phyloP scores from a whole-genome alignment of 2,113 vertebrate genomes.

The Ursus arctos region DNA sequence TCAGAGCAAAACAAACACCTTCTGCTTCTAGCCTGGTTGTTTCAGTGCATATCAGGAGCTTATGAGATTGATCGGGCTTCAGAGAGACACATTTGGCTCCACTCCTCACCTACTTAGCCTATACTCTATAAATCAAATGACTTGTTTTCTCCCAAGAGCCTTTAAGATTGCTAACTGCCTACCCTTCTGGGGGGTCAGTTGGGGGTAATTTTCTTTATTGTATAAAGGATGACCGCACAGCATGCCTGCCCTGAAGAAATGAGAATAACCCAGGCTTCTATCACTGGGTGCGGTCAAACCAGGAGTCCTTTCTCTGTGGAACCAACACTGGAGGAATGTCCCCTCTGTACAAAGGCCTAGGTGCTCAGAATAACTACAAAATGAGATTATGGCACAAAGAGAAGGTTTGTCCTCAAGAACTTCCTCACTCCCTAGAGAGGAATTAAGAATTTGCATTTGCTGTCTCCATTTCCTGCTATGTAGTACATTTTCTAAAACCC shows the following conservation, averaged over 20 bases:
- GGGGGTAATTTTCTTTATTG: neutral
- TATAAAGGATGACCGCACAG: neutral
- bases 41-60: neutral
- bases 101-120: neutral
- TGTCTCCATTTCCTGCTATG: neutral
- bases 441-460: neutral
- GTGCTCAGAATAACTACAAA: neutral
- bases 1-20: conserved; percentile 71
- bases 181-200: neutral
- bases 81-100: neutral
- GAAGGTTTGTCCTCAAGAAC: neutral
- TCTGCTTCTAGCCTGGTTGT: conserved; percentile 25
- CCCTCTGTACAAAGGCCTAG: no score
- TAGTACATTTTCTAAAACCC: neutral
- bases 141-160: neutral
- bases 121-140: neutral
- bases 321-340: neutral
- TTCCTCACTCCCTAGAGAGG: neutral
- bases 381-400: neutral
- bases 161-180: neutral
- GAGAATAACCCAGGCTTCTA: neutral
- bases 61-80: neutral
- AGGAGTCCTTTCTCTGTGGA: neutral
- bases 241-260: neutral
- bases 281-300: neutral